Evolutionary conservation across 2,113 vertebrate genomes (phyloP).

Genomic region (Notarius quadriscutis): DNA sequence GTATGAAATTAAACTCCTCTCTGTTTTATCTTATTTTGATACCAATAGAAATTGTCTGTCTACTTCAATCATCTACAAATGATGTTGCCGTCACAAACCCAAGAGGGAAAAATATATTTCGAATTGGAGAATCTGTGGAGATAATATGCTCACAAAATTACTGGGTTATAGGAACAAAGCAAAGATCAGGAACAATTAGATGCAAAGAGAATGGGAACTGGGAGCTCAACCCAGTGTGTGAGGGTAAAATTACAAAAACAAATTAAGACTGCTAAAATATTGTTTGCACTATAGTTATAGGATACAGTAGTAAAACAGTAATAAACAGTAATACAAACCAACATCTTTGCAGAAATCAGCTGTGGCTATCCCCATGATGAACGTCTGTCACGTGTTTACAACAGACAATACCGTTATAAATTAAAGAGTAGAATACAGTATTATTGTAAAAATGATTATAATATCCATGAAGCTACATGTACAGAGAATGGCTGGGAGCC

Average conservation of each 20-base stretch:
- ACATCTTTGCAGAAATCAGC: conserved; percentile 49
- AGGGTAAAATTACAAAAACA: conserved; percentile 49
- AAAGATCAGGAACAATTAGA: rapidly evolving
- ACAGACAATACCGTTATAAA: rapidly evolving
- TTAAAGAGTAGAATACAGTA: background rate
- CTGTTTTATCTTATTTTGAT: conserved; percentile 1
- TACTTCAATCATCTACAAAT: rapidly evolving
- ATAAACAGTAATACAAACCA: background rate
- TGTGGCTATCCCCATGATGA: rapidly evolving
- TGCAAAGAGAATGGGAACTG: conserved; percentile 37
- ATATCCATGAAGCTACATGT: conserved; percentile 48
- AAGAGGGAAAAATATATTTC: conserved; percentile 33
- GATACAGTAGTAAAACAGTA: background rate
- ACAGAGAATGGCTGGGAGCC: conserved; percentile 61
- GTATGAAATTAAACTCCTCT: background rate
- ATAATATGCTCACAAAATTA: conserved; percentile 31
- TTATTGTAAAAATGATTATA: rapidly evolving
- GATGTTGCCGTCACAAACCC: conserved; percentile 47
- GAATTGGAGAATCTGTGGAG: background rate
- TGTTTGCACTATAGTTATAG: background rate
- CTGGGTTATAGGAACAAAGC: rapidly evolving
- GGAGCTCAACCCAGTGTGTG: conserved; percentile 35
- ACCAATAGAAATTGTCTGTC: conserved; percentile 52
- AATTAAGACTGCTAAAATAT: background rate
- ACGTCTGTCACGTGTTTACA: rapidly evolving